Conservation (phyloP, 2,113 vertebrate species). For the Tor tambroides region DNA sequence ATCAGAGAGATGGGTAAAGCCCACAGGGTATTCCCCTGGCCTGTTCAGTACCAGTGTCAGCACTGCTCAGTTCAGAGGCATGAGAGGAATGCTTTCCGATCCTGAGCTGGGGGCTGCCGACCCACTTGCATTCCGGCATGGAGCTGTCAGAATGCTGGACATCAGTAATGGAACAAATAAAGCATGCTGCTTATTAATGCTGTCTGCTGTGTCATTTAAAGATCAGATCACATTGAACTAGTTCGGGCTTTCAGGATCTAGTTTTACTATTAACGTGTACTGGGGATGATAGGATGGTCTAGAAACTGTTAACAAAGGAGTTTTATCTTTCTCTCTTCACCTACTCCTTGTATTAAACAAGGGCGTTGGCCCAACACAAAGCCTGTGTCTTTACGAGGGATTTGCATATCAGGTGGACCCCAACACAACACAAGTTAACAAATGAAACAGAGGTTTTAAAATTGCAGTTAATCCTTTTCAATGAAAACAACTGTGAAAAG, state of each 20-base stretch:
- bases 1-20: not conserved
- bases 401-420: constrained; percentile 7
- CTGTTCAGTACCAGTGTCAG: not conserved
- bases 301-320: not conserved
- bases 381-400: not conserved
- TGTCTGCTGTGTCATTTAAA: not conserved
- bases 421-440: not conserved
- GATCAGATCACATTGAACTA: not conserved
- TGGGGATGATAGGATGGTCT: not conserved
- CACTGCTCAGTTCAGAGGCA: not conserved
- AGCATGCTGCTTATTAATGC: constrained; percentile 2
- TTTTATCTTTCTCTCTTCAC: not conserved
- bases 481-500: constrained; percentile 16
- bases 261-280: not conserved
- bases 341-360: not conserved
- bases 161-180: not conserved
- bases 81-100: constrained; percentile 32
- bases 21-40: constrained; percentile 30
- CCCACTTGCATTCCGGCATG: not conserved
- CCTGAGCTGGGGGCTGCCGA: not conserved
- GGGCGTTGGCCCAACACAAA: too few relatives aligned
- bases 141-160: constrained; percentile 7
- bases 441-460: constrained; percentile 42
- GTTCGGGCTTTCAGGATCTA: not conserved
- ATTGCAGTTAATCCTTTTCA: not conserved